Evolutionary conservation across 2,113 vertebrate species (phyloP), one percentile per base, ranked within the genome.

Genomic region (Neolamprologus modestus): DNA sequence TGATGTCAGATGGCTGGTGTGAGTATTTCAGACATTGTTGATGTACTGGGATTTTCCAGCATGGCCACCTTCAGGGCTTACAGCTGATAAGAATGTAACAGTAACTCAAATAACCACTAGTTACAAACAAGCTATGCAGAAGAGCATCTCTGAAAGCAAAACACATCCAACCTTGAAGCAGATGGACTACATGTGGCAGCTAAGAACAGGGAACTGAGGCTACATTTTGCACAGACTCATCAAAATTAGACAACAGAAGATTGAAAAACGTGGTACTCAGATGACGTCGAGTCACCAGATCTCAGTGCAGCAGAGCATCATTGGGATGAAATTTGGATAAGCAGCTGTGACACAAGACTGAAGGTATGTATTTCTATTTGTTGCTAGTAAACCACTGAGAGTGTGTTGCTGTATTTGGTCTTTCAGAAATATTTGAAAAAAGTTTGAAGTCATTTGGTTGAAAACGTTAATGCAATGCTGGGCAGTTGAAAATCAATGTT

Each of bases 401-500:
- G 9, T 63, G 3, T 63, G 31, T 35, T 63, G 2, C 59, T n/a
- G 31, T 2, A 63, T 63, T 63, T 35, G 17, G 16, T 63, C 59
- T 19, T 63, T 63, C 31, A 63, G 17, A 63, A 19, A 63, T 35
- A 63, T 63, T 63, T 35, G 17, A 63, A 35, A 63, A 35, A 35
- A 4, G 59, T 63, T 63, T 63, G 28, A 63, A 63, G 31, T 19
- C 16, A 63, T 35, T 63, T 35, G 59, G 31, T 63, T 35, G 17
- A 63, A 63, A 35, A 35, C 6, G 6, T 35, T 35, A 35, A 63
- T 63, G 59, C 59, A 63, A n/a, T 63, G 59, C 59, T 63, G 6
- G 31, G 4, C 0, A 35, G 1, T 63, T 63, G 9, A 63, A 0
- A 35, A 0, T 35, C 31, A 63, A 3, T 0, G 59, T 35, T 35